A percentile compares a stretch with the other conserved stretches of the same genome.
Evolutionary conservation across 2,797 vertebrate species (phyloP).

Genomic region (Columba guinea): DNA sequence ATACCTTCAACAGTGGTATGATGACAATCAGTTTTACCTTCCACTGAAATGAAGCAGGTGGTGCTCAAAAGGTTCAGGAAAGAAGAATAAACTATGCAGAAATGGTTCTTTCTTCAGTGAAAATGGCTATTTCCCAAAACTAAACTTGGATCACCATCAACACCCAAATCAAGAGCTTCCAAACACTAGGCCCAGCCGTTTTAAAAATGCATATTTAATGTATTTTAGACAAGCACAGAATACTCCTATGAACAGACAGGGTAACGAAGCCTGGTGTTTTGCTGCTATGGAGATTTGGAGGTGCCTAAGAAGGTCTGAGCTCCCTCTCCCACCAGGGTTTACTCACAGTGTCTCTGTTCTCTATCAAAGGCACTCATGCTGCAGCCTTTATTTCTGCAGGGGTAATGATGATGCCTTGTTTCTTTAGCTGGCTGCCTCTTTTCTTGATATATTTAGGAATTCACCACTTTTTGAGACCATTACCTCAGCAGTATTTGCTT

Average conservation of each 20-base stretch:
- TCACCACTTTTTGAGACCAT: neutral
- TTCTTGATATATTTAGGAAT: neutral
- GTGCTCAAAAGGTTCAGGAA: neutral
- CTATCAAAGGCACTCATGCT: rapidly evolving
- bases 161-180: neutral
- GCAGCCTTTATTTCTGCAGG: neutral
- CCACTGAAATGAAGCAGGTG: neutral
- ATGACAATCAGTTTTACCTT: neutral
- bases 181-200: rapidly evolving
- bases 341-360: neutral
- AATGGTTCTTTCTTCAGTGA: neutral
- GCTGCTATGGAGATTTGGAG: rapidly evolving
- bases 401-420: neutral
- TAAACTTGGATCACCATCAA: neutral
- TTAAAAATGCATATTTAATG: neutral
- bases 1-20: neutral
- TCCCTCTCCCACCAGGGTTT: neutral
- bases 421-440: neutral
- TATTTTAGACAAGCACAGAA: neutral
- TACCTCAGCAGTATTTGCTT: neutral
- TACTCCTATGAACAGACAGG: neutral
- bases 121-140: neutral
- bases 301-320: neutral
- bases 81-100: neutral
- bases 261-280: neutral